Percentiles rank a stretch among this genome's conserved stretches.
Conservation (phyloP, 2,888 invertebrate genomes). For the Heliconius ismenius region DNA sequence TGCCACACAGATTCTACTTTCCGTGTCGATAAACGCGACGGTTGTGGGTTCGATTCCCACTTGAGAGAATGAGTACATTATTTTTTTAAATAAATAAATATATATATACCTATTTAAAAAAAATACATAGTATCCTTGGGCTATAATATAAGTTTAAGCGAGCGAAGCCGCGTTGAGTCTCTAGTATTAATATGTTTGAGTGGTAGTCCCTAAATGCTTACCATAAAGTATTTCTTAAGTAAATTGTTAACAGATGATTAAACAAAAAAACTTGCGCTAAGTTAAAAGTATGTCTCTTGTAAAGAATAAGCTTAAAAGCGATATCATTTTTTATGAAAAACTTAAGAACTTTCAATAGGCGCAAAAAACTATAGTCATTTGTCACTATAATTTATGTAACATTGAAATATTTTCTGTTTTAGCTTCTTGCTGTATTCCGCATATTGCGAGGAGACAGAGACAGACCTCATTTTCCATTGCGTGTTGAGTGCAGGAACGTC, state of each 20-base stretch:
- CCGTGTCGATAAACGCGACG: background rate
- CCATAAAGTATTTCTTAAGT: conserved; percentile 11
- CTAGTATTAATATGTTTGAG: background rate
- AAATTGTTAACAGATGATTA: conserved; percentile 23
- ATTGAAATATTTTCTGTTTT: no score
- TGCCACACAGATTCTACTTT: background rate
- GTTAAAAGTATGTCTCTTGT: conserved; percentile 6
- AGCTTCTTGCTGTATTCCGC: no score
- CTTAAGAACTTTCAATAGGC: background rate
- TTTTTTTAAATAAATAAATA: no score
- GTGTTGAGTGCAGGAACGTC: no score
- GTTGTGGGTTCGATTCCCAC: background rate
- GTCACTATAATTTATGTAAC: no score
- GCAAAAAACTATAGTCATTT: background rate
- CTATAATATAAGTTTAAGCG: no score
- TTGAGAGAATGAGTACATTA: background rate
- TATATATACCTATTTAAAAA: no score
- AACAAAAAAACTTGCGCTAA: conserved; percentile 7
- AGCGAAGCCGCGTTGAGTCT: no score
- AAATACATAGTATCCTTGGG: no score
- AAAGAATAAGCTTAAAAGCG: background rate
- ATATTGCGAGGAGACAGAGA: no score
- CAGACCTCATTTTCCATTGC: no score
- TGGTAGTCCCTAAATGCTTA: background rate
- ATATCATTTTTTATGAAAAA: background rate